Evolutionary conservation across 2,113 vertebrate genomes (phyloP).

Genomic region (Oreocharis arfaki): DNA sequence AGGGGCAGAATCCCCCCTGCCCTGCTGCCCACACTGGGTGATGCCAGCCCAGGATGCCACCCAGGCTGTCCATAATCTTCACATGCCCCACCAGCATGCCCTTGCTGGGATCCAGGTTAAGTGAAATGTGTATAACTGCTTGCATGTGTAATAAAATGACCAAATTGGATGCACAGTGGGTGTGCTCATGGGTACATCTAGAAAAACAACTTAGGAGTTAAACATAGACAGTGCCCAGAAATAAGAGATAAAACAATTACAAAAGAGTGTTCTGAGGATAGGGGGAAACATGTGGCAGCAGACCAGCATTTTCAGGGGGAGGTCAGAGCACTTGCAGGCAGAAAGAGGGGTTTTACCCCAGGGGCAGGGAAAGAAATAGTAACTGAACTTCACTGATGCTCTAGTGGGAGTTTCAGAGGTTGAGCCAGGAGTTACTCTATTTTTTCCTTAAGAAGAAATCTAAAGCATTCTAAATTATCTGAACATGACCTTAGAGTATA

Average conservation of each 20-base stretch:
- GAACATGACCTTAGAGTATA: not conserved
- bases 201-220: slow-evolving; percentile 61
- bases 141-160: not conserved
- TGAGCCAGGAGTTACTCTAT: not conserved
- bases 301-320: not conserved
- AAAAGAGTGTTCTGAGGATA: not conserved
- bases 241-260: slow-evolving; percentile 56
- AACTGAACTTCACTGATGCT: not conserved
- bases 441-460: not conserved
- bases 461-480: not conserved
- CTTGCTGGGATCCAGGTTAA: not conserved
- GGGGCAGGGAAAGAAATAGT: not conserved
- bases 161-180: not conserved
- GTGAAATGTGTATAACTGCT: not conserved
- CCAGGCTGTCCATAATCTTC: not conserved
- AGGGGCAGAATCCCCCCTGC: accelerated
- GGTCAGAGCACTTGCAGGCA: not conserved
- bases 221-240: slow-evolving; percentile 22
- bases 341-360: not conserved
- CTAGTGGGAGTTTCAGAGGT: not conserved
- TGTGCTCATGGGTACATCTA: not conserved
- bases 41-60: not conserved
- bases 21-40: accelerated
- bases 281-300: not conserved
- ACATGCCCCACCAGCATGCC: not conserved